phyloP scores from a whole-genome alignment of 2,113 vertebrate genomes.

The Arothron firmamentum region DNA sequence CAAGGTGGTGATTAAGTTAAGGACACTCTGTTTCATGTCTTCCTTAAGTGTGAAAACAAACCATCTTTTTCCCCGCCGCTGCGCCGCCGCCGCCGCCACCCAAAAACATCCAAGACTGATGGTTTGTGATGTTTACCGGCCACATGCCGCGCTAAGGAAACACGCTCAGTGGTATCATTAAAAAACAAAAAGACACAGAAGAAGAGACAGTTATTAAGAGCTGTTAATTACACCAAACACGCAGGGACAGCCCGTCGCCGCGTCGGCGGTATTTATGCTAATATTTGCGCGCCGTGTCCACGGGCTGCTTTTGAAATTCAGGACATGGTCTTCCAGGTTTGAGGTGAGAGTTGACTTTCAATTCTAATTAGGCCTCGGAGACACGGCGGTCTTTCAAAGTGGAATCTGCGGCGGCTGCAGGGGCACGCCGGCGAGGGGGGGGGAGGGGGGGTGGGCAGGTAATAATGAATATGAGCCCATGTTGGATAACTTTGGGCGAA shows the following conservation, averaged over 20 bases:
- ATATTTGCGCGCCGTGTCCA: constrained; percentile 25
- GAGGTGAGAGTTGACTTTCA: constrained; percentile 88
- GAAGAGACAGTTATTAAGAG: constrained; percentile 14
- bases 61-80: constrained; percentile 56
- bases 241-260: not conserved
- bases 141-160: constrained; percentile 71
- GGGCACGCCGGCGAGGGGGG: constrained; percentile 17
- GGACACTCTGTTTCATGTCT: constrained; percentile 99
- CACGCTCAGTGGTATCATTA: constrained; percentile 60
- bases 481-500: constrained; percentile 57
- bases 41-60: constrained; percentile 99
- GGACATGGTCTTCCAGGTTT: constrained; percentile 86
- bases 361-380: constrained; percentile 78
- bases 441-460: constrained; percentile 60
- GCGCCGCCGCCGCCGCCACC: not conserved
- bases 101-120: constrained; percentile 78
- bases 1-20: constrained; percentile 99
- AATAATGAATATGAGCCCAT: constrained; percentile 73
- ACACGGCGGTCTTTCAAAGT: constrained; percentile 73
- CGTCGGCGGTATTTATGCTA: no score
- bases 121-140: constrained; percentile 95
- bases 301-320: constrained; percentile 87
- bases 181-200: constrained; percentile 7
- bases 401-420: constrained; percentile 43
- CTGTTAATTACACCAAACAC: not conserved